Conservation (phyloP, 2,113 vertebrate species). For the Sinocyclocheilus grahami region DNA sequence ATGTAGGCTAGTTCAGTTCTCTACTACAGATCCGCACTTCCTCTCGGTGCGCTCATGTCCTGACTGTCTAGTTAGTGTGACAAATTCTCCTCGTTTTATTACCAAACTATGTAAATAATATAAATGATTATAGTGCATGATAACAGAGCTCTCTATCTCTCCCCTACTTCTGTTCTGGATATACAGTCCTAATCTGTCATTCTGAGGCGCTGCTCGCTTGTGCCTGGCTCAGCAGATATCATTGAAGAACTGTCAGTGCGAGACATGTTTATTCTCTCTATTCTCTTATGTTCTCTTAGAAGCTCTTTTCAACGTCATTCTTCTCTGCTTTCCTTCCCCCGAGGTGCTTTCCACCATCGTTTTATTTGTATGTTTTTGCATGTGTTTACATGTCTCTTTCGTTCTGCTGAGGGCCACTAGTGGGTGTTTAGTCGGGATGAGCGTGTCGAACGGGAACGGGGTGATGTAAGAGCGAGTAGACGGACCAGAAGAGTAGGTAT, state of each 20-base stretch:
- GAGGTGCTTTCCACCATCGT: background rate
- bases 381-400: background rate
- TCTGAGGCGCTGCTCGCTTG: background rate
- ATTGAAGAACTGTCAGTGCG: constrained; percentile 37
- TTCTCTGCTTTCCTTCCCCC: constrained; percentile 5
- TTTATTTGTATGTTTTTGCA: constrained; percentile 35
- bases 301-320: background rate
- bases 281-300: background rate
- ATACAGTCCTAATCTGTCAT: constrained; percentile 47
- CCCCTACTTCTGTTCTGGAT: constrained; percentile 21
- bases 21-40: background rate
- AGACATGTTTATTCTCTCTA: constrained; percentile 35
- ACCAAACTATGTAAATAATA: constrained; percentile 39
- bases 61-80: constrained; percentile 9
- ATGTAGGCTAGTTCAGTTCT: background rate
- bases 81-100: constrained; percentile 14
- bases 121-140: constrained; percentile 31
- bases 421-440: background rate
- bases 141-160: constrained; percentile 20
- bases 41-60: background rate
- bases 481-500: background rate
- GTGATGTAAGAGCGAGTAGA: background rate
- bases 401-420: background rate
- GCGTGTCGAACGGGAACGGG: no score
- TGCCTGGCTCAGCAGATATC: constrained; percentile 18